These are phyloP conservation scores for Peromyscus californicus DNA, from an alignment of 2,113 vertebrate genomes.

Conservation along the genomic window DNA sequence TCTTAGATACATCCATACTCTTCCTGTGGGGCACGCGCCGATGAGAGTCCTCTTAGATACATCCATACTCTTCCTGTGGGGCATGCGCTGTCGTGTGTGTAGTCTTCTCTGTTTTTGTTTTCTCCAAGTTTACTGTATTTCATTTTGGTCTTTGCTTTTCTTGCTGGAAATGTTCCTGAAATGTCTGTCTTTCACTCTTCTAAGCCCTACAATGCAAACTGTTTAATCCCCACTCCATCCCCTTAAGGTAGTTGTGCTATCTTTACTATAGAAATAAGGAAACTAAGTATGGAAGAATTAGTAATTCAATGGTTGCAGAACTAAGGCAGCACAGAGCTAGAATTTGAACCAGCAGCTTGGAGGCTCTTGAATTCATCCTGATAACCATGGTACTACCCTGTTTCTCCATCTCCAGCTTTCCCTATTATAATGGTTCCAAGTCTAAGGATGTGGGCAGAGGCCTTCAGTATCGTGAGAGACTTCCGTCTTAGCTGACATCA, in stretches of 20 bases:
- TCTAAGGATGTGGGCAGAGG: background rate
- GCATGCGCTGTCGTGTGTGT: fast-evolving
- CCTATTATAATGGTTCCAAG: background rate
- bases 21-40: too few species aligned
- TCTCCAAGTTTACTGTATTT: background rate
- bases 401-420: background rate
- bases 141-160: slow-evolving; percentile 54
- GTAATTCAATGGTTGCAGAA: background rate
- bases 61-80: fast-evolving
- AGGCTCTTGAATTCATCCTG: background rate
- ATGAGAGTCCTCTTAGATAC: background rate
- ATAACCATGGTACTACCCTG: background rate
- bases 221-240: background rate
- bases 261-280: slow-evolving; percentile 1
- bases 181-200: background rate
- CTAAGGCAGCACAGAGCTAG: background rate
- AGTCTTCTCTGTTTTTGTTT: slow-evolving; percentile 34
- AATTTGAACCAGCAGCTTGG: background rate
- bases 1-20: too few species aligned
- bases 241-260: slow-evolving; percentile 9
- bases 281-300: background rate
- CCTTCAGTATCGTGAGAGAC: background rate
- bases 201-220: background rate
- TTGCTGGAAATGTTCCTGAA: slow-evolving; percentile 20
- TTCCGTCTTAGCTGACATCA: background rate